Evolutionary conservation across 2,888 invertebrate genomes (phyloP), one percentile per base, ranked within the genome.

Genomic region (Callimorpha dominula): DNA sequence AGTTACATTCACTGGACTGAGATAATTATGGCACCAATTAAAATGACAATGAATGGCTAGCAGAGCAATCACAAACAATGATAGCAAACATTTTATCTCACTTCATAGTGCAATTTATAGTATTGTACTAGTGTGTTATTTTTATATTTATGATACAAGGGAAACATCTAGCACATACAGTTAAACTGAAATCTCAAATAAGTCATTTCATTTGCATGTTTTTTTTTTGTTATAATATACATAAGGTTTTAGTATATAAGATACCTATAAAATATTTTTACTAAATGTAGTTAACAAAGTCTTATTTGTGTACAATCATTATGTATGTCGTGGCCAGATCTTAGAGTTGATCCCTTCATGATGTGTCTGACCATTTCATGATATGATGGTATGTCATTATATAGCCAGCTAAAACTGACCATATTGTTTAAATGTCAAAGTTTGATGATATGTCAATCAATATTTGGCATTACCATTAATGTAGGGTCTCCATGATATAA

Each of bases 11-110:
- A 75, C 65, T 72, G 68, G 64, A 68, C 71, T 73, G 71, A 73
- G 79, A 76, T 78, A 83, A 77, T 69, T 75, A 65, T 66, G 76
- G 72, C 75, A 71, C 54, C 76, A 81, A 82, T 84, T 80, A 81
- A 78, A 76, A 77, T 72, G 79, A 76, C 74, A 76, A 73, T 75
- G 78, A 70, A 73, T 75, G 81, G 70, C 65, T 50, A 73, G 68
- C 74, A 66, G 50, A 1, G 40, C 68, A 67, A 71, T 60, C 69
- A 69, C 75, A 79, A 77, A 82, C 81, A 79, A 76, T 76, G 75
- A 83, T 79, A 81, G 71, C 73, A 64, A 70, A 68, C 68, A 73
- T 49, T 54, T 49, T 67, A 67, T 50, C 60, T 65, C 46, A 73
- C 17, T 43, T 69, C 65, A 65, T 65, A 68, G 68, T 60, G 31